Evolutionary conservation across 2,888 invertebrate genomes (phyloP).

Genomic region (Laspeyria flexula): DNA sequence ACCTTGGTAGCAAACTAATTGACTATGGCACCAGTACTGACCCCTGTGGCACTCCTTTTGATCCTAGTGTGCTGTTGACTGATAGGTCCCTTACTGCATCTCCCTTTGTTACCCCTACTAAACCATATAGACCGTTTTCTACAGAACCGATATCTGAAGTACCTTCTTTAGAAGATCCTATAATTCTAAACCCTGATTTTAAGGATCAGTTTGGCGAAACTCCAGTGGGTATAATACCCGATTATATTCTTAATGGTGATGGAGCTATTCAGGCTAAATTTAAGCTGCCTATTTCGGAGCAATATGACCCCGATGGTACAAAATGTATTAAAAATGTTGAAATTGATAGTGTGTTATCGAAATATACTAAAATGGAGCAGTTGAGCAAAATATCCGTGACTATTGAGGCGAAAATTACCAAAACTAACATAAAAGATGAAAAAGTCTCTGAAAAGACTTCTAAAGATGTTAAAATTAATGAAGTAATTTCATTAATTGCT

Average conservation of each 20-base stretch:
- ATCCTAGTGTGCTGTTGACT: slow-evolving; percentile 18
- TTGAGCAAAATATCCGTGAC: slow-evolving; percentile 15
- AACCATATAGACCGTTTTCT: slow-evolving; percentile 72
- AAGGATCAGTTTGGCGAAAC: slow-evolving; percentile 60
- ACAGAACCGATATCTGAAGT: slow-evolving; percentile 64
- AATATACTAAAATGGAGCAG: slow-evolving; percentile 14
- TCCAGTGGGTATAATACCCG: slow-evolving; percentile 44
- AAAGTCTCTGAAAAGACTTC: slow-evolving; percentile 9
- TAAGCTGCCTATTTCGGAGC: slow-evolving; percentile 71
- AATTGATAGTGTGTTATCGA: slow-evolving; percentile 10
- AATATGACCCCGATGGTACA: slow-evolving; percentile 67
- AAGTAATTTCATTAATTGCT: no score
- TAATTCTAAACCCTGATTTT: slow-evolving; percentile 69
- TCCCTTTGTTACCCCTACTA: slow-evolving; percentile 57
- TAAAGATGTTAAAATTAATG: not conserved
- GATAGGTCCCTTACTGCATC: slow-evolving; percentile 62
- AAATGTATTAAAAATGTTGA: slow-evolving; percentile 33
- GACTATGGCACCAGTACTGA: slow-evolving; percentile 8
- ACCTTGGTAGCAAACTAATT: slow-evolving; percentile 30
- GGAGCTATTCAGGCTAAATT: slow-evolving; percentile 37
- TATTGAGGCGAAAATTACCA: slow-evolving; percentile 26
- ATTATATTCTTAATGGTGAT: slow-evolving; percentile 41
- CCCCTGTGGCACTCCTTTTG: slow-evolving; percentile 8
- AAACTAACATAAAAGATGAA: slow-evolving; percentile 23
- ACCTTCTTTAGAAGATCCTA: slow-evolving; percentile 71